phyloP scores from a whole-genome alignment of 1,140 invertebrate species.

The Euborellia annulipes region DNA sequence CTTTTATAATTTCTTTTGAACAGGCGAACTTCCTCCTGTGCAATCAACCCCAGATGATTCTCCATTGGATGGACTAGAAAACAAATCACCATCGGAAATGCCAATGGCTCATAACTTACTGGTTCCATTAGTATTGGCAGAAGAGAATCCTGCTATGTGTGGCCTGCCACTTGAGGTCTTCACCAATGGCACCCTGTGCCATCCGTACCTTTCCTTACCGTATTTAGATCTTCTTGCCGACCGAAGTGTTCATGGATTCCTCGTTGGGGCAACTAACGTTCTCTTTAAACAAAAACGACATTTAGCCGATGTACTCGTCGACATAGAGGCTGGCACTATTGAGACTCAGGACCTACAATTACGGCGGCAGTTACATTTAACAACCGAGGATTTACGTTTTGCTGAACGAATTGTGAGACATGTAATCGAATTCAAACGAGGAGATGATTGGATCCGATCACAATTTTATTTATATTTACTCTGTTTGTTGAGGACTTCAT shows the following conservation, averaged over 20 bases:
- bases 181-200: constrained; percentile 70
- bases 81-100: neutral
- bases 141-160: neutral
- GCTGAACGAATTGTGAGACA: constrained; percentile 83
- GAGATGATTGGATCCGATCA: constrained; percentile 87
- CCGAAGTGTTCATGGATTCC: constrained; percentile 73
- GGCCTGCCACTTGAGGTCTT: constrained; percentile 4
- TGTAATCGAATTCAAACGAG: constrained; percentile 60
- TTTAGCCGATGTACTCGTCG: constrained; percentile 81
- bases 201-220: constrained; percentile 90
- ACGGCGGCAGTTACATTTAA: constrained; percentile 64
- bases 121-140: neutral
- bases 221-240: constrained; percentile 87
- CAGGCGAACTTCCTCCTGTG: neutral
- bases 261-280: constrained; percentile 94
- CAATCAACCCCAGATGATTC: neutral
- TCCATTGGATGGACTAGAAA: constrained; percentile 1
- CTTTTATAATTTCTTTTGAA: constrained; percentile 3
- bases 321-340: constrained; percentile 66
- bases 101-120: too few species aligned
- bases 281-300: constrained; percentile 91
- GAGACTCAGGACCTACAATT: constrained; percentile 77
- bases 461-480: constrained; percentile 89
- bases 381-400: constrained; percentile 90
- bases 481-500: constrained; percentile 66